Conservation (phyloP, 2,113 vertebrate species). For the Panthera uncia region DNA sequence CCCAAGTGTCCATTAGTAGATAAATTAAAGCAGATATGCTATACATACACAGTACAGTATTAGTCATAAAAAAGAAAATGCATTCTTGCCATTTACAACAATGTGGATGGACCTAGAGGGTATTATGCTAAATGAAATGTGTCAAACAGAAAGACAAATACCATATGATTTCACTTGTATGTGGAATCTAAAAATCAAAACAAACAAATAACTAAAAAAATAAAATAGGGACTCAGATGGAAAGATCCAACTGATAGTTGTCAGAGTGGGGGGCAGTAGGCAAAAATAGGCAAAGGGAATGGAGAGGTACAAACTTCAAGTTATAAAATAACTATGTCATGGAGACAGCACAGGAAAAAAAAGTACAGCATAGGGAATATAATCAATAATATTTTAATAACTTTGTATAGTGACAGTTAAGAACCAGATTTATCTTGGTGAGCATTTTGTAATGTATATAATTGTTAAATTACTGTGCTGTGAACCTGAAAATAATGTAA, state of each 20-base stretch:
- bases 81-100: not conserved
- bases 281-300: not conserved
- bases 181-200: not conserved
- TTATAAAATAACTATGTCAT: not conserved
- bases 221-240: not conserved
- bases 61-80: not conserved
- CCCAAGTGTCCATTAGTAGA: not conserved
- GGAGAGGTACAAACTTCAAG: not conserved
- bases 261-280: not conserved
- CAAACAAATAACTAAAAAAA: not conserved
- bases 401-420: not conserved
- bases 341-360: not conserved
- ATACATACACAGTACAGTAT: not conserved
- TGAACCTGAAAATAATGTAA: not conserved
- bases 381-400: not conserved
- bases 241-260: not conserved
- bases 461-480: not conserved
- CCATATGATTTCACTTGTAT: not conserved
- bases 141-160: not conserved
- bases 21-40: not conserved
- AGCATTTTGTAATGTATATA: not conserved
- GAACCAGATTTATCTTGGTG: not conserved
- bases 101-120: not conserved
- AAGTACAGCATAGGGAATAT: not conserved
- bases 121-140: not conserved